Evolutionary conservation across 1,140 invertebrate genomes (phyloP).

Genomic region (Brachionus rubens): DNA sequence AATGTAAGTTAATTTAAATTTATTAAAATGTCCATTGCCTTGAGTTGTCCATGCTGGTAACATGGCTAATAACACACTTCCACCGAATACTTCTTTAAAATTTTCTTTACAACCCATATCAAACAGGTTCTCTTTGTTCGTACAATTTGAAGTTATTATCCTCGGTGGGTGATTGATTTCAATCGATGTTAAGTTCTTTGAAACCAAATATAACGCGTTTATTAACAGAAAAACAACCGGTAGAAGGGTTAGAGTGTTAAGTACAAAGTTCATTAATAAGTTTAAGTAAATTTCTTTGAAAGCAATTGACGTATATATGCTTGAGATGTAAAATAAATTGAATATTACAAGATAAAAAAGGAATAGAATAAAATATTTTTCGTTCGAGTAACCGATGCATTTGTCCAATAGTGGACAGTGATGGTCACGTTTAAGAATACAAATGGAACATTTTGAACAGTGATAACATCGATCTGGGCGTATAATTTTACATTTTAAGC

Average conservation of each 20-base stretch:
- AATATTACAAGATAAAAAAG: neutral
- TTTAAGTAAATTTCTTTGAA: no score
- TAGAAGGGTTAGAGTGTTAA: neutral
- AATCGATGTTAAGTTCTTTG: neutral
- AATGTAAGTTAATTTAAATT: slow-evolving; percentile 1
- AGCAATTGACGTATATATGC: no score
- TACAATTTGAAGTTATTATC: neutral
- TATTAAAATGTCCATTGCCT: slow-evolving; percentile 3
- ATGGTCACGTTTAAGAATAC: neutral
- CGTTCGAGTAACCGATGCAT: neutral
- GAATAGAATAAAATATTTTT: slow-evolving; percentile 14
- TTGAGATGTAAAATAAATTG: neutral
- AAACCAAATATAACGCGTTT: neutral
- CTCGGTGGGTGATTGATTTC: slow-evolving; percentile 13
- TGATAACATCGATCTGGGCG: slow-evolving; percentile 6
- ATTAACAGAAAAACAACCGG: neutral
- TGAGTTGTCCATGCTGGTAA: slow-evolving; percentile 1
- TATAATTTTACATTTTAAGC: slow-evolving; percentile 1
- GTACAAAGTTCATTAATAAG: neutral
- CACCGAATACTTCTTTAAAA: slow-evolving; percentile 2
- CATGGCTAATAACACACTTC: neutral
- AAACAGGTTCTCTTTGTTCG: neutral
- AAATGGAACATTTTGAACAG: slow-evolving; percentile 16
- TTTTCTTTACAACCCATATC: neutral
- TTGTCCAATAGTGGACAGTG: slow-evolving; percentile 22